Evolutionary conservation across 2,888 invertebrate species (phyloP).

Genomic region (Eumacrocentrus americanus): DNA sequence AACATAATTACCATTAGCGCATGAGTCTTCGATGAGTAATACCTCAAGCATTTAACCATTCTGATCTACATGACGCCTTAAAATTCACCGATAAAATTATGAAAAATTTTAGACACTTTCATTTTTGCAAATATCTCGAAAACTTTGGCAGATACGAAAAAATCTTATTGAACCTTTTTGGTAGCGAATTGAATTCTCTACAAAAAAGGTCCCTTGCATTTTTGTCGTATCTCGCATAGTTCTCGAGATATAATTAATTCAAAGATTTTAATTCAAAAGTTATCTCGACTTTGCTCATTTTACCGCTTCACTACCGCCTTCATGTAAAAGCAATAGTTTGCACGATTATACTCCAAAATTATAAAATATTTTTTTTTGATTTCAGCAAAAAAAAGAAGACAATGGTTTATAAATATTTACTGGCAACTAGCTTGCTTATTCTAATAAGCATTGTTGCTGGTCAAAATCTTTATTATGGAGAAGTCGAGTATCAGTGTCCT

Average conservation of each 20-base stretch:
- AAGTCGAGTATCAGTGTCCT: conserved; percentile 69
- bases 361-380: neutral
- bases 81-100: neutral
- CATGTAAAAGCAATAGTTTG: too few species aligned
- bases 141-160: too few species aligned
- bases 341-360: too few species aligned
- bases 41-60: conserved; percentile 17
- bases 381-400: neutral
- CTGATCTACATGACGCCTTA: neutral
- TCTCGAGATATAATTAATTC: too few species aligned
- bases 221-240: too few species aligned
- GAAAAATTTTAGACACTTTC: neutral
- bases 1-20: conserved; percentile 30
- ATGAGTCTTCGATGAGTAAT: conserved; percentile 34
- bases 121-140: too few species aligned
- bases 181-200: too few species aligned
- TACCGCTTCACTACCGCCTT: too few species aligned
- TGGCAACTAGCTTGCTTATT: conserved; percentile 16
- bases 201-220: too few species aligned
- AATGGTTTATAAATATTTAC: neutral
- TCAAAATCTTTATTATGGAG: conserved; percentile 47
- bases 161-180: too few species aligned
- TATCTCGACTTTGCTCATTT: too few species aligned
- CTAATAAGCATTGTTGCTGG: conserved; percentile 25
- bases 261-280: too few species aligned